phyloP scores from a whole-genome alignment of 2,888 invertebrate genomes.

The Sinodicranocentrus sp. region DNA sequence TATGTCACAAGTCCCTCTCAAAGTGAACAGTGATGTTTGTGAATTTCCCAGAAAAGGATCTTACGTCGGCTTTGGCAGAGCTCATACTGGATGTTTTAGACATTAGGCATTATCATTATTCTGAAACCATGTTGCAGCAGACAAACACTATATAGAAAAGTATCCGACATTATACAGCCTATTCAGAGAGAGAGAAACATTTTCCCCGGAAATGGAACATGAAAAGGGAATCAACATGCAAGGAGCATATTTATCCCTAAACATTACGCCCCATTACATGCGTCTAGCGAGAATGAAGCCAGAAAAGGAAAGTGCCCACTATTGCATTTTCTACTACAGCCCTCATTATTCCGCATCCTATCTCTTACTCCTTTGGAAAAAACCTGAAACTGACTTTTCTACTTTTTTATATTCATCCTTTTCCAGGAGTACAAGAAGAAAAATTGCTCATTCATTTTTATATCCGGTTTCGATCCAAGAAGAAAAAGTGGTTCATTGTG shows the following conservation, averaged over 20 bases:
- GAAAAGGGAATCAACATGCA: not conserved
- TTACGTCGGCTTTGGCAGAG: not conserved
- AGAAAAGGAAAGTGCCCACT: not conserved
- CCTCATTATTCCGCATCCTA: not conserved
- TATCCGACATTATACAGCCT: not conserved
- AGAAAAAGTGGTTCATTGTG: too few relatives aligned
- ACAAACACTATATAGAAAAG: not conserved
- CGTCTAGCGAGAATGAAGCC: not conserved
- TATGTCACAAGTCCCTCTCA: not conserved
- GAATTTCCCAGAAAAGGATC: not conserved
- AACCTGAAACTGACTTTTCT: not conserved
- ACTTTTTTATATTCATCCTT: not conserved
- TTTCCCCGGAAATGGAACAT: not conserved
- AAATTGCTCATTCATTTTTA: slow-evolving; percentile 4
- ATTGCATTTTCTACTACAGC: not conserved
- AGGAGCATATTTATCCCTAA: not conserved
- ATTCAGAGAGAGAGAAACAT: not conserved
- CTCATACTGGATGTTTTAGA: not conserved
- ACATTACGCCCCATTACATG: not conserved
- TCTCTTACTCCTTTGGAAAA: not conserved
- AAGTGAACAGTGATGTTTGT: not conserved
- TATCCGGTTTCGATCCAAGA: slow-evolving; percentile 12
- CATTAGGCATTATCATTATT: not conserved
- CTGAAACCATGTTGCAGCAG: not conserved
- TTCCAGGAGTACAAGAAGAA: too few relatives aligned